Conservation (phyloP, 2,888 invertebrate species). For the Pardosa pseudoannulata region DNA sequence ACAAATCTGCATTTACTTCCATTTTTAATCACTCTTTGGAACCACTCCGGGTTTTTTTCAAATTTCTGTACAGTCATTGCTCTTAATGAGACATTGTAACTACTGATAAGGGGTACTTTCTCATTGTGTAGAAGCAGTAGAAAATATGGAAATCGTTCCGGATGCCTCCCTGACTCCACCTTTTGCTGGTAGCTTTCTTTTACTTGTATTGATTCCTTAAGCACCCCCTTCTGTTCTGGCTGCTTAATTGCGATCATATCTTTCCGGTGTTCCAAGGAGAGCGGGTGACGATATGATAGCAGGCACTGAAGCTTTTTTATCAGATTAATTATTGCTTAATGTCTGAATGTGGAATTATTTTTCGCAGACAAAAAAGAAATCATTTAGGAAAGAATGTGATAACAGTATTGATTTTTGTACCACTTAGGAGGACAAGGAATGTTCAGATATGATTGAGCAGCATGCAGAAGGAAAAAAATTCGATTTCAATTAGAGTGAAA, state of each 20-base stretch:
- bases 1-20: too few relatives aligned
- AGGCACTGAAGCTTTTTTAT: neutral
- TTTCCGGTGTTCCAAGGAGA: neutral
- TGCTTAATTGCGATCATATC: conserved; percentile 36
- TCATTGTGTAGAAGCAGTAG: conserved; percentile 8
- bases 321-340: neutral
- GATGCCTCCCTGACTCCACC: neutral
- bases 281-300: neutral
- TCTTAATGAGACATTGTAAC: neutral
- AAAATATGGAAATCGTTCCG: conserved; percentile 40
- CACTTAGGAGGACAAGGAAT: too few relatives aligned
- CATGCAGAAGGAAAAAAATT: too few relatives aligned
- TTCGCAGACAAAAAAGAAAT: neutral
- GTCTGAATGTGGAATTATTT: neutral
- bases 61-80: too few relatives aligned
- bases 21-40: too few relatives aligned
- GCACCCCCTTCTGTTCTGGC: conserved; percentile 15
- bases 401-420: neutral
- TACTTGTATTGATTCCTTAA: conserved; percentile 28
- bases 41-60: neutral
- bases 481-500: too few relatives aligned
- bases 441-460: too few relatives aligned
- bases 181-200: conserved; percentile 10
- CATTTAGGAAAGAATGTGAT: neutral
- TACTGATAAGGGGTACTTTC: neutral